These are phyloP conservation scores for Prionailurus bengalensis DNA, from an alignment of 2,113 vertebrate genomes.

Conservation along the genomic window DNA sequence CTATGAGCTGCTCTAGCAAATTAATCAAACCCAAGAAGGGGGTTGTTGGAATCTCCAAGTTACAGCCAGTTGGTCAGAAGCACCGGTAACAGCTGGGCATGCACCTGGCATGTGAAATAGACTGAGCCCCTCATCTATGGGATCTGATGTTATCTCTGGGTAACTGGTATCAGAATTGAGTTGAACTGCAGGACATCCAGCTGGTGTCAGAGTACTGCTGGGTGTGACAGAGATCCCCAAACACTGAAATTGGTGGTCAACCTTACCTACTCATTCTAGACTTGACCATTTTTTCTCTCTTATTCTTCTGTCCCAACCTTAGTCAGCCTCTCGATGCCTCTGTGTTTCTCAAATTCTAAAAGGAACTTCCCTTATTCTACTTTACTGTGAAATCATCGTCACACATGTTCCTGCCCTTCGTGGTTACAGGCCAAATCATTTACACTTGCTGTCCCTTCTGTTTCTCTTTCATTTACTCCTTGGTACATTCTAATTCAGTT, in stretches of 20 bases:
- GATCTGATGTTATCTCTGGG: neutral
- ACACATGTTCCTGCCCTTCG: neutral
- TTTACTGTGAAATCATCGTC: neutral
- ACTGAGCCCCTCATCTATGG: neutral
- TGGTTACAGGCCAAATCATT: neutral
- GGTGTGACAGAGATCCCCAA: neutral
- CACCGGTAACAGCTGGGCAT: neutral
- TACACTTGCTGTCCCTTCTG: neutral
- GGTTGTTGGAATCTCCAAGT: neutral
- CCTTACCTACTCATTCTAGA: neutral
- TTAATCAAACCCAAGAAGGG: neutral
- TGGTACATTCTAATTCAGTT: neutral
- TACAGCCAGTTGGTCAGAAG: neutral
- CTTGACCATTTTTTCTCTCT: neutral
- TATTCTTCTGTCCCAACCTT: neutral
- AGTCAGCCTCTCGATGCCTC: neutral
- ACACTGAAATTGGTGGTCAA: neutral
- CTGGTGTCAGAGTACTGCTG: neutral
- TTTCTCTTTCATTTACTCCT: neutral
- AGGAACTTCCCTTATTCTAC: neutral
- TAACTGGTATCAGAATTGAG: neutral
- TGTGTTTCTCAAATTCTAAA: neutral
- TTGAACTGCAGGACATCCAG: neutral
- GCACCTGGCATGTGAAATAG: neutral
- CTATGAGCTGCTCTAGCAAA: neutral